Evolutionary conservation across 2,113 vertebrate species (phyloP), one percentile per base, ranked within the genome.

Genomic region (Ptilonorhynchus violaceus): DNA sequence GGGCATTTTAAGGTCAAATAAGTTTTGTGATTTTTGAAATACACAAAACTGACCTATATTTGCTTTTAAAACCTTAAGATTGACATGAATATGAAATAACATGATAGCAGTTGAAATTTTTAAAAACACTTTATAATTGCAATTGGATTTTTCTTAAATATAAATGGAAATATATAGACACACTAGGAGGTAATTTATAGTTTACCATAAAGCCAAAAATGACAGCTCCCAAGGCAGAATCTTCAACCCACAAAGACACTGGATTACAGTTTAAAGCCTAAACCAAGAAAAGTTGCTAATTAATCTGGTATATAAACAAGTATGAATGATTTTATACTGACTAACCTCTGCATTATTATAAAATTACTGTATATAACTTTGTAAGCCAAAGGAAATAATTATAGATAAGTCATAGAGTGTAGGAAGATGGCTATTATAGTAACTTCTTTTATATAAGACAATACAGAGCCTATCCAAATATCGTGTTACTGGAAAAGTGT

Each of bases 401-500:
- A 27, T 15, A 83, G 41, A 24, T 39, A 41, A 78, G 53, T 88
- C 49, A 35, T 35, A 35, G 75, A 80, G 15, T 70, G 30, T 13
- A 56, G 47, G 59, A n/a, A 37, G 6, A 37, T 41, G 3, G 19
- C 15, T 47, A 39, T 63, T 33, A 52, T 59, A 85, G 47, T 81
- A 91, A 89, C 33, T 64, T 74, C 73, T 79, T 85, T 88, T 79
- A 66, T 49, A 76, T 81, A 74, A 82, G 63, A 55, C 72, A 70
- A 69, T 44, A 24, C 30, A 83, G 37, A 59, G 42, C 53, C 47
- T 73, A 52, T 94, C 94, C 80, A 90, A 81, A 93, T 64, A 93
- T 82, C 1, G 1, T 70, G 23, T 89, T 95, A 86, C 74, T 97
- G 93, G 92, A 96, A 96, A 96, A 92, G 49, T 93, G 64, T 60